These are phyloP conservation scores for Muscidifurax raptorellus DNA, from an alignment of 1,140 invertebrate genomes.

Conservation along the genomic window DNA sequence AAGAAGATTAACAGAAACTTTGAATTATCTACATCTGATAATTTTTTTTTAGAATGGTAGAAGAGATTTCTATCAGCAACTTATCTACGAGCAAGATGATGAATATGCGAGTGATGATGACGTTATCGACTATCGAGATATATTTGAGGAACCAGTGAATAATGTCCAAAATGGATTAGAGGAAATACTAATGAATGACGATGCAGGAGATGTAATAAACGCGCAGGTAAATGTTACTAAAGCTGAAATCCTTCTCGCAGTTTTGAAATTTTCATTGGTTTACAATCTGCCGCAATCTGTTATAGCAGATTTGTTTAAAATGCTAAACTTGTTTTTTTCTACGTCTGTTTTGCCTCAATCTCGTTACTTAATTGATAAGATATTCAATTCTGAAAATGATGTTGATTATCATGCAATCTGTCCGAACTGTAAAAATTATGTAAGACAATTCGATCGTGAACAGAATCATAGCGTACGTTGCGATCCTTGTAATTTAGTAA, in stretches of 20 bases:
- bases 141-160: neutral
- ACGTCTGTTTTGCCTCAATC: slow-evolving; percentile 1
- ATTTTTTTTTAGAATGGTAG: slow-evolving; percentile 1
- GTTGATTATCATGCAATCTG: slow-evolving; percentile 41
- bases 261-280: slow-evolving; percentile 1
- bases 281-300: slow-evolving; percentile 6
- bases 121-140: neutral
- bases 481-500: neutral
- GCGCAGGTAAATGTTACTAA: neutral
- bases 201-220: neutral
- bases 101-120: neutral
- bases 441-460: slow-evolving; percentile 6
- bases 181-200: neutral
- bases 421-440: slow-evolving; percentile 35
- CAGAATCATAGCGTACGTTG: slow-evolving; percentile 5
- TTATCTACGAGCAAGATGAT: neutral
- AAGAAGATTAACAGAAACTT: too few species aligned
- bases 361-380: slow-evolving; percentile 41
- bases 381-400: slow-evolving; percentile 32
- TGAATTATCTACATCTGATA: neutral
- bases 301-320: slow-evolving; percentile 24
- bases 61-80: neutral
- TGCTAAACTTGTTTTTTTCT: slow-evolving; percentile 4
- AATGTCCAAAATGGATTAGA: neutral
- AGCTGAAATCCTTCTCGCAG: slow-evolving; percentile 29